These are phyloP conservation scores for Cyanoderma ruficeps DNA, from an alignment of 2,113 vertebrate species.

Conservation along the genomic window DNA sequence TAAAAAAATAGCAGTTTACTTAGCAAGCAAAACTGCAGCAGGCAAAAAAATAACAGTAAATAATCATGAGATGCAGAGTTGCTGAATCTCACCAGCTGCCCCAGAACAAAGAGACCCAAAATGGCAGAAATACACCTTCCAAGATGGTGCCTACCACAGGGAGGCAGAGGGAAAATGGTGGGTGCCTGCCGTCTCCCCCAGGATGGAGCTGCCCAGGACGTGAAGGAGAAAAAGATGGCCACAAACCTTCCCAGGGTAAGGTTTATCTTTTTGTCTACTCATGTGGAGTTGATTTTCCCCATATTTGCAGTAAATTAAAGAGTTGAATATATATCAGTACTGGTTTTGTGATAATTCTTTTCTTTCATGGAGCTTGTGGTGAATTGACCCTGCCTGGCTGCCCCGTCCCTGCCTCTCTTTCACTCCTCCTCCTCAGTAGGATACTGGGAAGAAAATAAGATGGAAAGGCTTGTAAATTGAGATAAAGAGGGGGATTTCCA, in stretches of 20 bases:
- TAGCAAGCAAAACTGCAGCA: background rate
- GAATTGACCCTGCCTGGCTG: background rate
- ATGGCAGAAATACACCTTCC: background rate
- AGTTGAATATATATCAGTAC: background rate
- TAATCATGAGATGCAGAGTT: background rate
- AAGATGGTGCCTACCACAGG: accelerated
- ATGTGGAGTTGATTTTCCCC: background rate
- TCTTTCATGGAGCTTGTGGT: background rate
- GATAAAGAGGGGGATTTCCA: background rate
- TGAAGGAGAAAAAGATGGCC: background rate
- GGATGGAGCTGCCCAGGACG: accelerated
- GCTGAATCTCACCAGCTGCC: background rate
- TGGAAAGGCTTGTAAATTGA: background rate
- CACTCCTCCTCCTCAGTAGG: background rate
- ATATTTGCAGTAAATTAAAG: background rate
- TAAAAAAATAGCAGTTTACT: background rate
- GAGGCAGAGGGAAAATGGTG: accelerated
- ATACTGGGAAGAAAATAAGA: background rate
- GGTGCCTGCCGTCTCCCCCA: accelerated
- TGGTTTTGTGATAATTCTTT: background rate
- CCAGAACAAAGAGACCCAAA: accelerated
- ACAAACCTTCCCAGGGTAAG: background rate
- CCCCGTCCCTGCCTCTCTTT: accelerated
- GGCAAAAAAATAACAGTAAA: background rate
- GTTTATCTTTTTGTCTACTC: background rate